Conservation (phyloP, 1,140 invertebrate genomes). For the Colletes gigas region DNA sequence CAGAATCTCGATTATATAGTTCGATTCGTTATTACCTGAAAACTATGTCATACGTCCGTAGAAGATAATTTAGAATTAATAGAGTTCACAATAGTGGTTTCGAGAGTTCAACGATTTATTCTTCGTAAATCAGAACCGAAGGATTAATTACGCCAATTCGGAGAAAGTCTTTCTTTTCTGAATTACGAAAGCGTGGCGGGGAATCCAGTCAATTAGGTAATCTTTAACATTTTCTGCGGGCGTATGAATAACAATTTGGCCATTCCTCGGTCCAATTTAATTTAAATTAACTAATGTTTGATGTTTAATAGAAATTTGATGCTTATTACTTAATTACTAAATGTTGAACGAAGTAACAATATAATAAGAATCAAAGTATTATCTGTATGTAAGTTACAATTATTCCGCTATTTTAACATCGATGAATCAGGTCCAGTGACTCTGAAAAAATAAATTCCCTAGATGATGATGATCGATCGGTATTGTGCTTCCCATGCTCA, state of each 20-base stretch:
- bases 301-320: conserved; percentile 3
- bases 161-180: neutral
- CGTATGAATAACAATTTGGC: neutral
- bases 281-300: neutral
- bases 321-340: neutral
- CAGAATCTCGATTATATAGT: too few relatives aligned
- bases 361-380: conserved; percentile 2
- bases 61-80: conserved; percentile 28
- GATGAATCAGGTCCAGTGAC: neutral
- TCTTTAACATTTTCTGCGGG: conserved; percentile 17
- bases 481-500: neutral
- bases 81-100: conserved; percentile 2
- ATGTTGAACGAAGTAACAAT: neutral
- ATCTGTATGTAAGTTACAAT: too few relatives aligned
- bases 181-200: neutral
- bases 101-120: neutral
- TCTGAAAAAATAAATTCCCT: neutral
- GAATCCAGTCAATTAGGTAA: conserved; percentile 59
- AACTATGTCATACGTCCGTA: neutral
- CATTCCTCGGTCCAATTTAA: neutral
- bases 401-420: neutral
- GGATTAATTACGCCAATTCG: neutral
- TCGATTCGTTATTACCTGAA: too few relatives aligned
- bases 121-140: conserved; percentile 4
- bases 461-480: neutral